Percentiles rank a stretch among this genome's conserved stretches.
These are phyloP conservation scores for Eptesicus fuscus DNA, from an alignment of 2,113 vertebrate species.

Conservation along the genomic window DNA sequence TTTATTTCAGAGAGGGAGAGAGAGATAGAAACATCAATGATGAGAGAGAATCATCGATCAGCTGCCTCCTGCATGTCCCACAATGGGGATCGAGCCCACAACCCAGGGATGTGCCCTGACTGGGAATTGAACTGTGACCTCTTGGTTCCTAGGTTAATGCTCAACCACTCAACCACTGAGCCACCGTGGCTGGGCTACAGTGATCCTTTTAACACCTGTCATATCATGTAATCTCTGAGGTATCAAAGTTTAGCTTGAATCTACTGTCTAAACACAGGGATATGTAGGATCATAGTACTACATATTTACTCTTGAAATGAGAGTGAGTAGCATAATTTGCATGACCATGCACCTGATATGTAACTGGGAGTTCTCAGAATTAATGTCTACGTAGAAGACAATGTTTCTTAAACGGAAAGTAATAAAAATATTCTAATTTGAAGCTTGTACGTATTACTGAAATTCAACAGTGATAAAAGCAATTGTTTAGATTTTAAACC, in stretches of 20 bases:
- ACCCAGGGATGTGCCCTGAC: too few species aligned
- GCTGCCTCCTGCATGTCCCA: too few species aligned
- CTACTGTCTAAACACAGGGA: not conserved
- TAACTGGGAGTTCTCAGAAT: not conserved
- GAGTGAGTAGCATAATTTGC: not conserved
- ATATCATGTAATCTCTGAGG: not conserved
- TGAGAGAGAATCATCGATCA: too few species aligned
- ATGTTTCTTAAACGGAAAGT: not conserved
- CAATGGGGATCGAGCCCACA: too few species aligned
- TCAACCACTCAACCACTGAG: too few species aligned
- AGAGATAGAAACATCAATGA: too few species aligned
- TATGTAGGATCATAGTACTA: not conserved
- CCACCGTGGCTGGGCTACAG: too few species aligned
- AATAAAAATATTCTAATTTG: not conserved
- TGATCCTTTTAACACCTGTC: not conserved
- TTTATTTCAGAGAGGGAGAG: too few species aligned
- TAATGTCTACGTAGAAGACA: not conserved
- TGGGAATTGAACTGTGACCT: too few species aligned
- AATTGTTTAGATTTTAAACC: not conserved
- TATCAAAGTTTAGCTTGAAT: not conserved
- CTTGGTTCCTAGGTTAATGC: too few species aligned
- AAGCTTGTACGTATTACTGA: not conserved
- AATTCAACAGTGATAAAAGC: not conserved
- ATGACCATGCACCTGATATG: not conserved
- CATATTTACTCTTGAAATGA: not conserved